These are phyloP conservation scores for Lymantria monacha DNA, from an alignment of 2,888 invertebrate genomes.

Conservation along the genomic window DNA sequence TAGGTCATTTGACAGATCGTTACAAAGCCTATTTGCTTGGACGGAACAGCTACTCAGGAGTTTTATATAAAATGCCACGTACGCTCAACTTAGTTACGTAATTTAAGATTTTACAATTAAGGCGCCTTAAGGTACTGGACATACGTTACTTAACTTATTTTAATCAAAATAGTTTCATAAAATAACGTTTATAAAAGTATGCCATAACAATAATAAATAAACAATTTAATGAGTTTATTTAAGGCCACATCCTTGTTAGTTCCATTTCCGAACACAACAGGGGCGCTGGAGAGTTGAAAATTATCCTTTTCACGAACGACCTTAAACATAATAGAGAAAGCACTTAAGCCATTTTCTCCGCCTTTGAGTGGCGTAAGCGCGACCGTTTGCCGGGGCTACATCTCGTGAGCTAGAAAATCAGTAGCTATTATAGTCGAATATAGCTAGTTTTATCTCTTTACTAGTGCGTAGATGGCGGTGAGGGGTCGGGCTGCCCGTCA, in stretches of 20 bases:
- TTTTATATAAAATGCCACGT: too few relatives aligned
- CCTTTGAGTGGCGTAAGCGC: constrained; percentile 81
- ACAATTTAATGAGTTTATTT: background rate
- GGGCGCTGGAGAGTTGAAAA: constrained; percentile 79
- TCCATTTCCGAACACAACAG: constrained; percentile 48
- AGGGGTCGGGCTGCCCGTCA: constrained; percentile 53
- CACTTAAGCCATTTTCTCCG: constrained; percentile 83
- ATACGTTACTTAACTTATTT: too few relatives aligned
- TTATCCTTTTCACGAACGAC: constrained; percentile 82
- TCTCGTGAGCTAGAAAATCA: constrained; percentile 81
- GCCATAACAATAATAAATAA: background rate
- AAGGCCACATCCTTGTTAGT: constrained; percentile 49
- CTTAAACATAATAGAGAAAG: constrained; percentile 82
- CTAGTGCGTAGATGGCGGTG: constrained; percentile 29
- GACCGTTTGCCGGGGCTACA: constrained; percentile 74
- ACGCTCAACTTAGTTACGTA: too few relatives aligned
- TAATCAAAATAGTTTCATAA: too few relatives aligned
- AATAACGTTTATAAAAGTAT: background rate
- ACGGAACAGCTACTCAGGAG: too few relatives aligned
- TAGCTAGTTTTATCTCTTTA: constrained; percentile 56
- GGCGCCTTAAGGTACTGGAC: too few relatives aligned
- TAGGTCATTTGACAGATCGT: too few relatives aligned
- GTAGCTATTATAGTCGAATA: constrained; percentile 67
- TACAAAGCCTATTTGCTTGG: too few relatives aligned
- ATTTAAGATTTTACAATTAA: too few relatives aligned